Percentiles rank a stretch among this genome's conserved stretches.
These are phyloP conservation scores for Thecophora atra DNA, from an alignment of 2,888 invertebrate genomes.

Conservation along the genomic window DNA sequence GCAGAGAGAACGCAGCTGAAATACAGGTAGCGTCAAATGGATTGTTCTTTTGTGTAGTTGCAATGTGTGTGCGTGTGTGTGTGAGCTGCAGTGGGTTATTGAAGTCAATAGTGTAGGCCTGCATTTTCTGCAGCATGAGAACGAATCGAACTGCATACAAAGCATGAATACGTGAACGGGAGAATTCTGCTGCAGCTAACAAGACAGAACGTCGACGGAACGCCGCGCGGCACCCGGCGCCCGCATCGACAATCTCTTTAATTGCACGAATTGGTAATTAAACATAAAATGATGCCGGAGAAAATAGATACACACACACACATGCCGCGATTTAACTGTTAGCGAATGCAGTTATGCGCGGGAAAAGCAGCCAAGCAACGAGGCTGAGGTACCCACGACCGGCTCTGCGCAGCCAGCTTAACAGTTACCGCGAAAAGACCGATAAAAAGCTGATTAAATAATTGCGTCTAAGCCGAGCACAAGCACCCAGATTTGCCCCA, in stretches of 20 bases:
- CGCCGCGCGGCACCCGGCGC: too few relatives aligned
- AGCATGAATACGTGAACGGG: too few relatives aligned
- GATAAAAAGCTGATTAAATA: neutral
- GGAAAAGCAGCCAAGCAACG: slow-evolving; percentile 18
- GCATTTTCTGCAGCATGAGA: too few relatives aligned
- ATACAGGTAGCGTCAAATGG: too few relatives aligned
- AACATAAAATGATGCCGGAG: neutral
- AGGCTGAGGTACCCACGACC: too few relatives aligned
- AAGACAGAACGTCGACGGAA: too few relatives aligned
- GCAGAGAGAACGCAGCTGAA: neutral
- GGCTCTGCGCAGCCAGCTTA: neutral
- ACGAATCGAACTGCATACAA: too few relatives aligned
- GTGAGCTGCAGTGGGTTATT: too few relatives aligned
- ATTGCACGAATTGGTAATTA: neutral
- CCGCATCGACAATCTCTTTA: neutral
- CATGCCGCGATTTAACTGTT: slow-evolving; percentile 18
- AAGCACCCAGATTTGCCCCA: neutral
- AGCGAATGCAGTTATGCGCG: slow-evolving; percentile 24
- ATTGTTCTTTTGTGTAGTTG: too few relatives aligned
- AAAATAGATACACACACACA: slow-evolving; percentile 1
- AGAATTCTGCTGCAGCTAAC: too few relatives aligned
- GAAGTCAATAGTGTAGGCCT: too few relatives aligned
- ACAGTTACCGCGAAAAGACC: neutral
- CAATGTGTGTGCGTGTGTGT: too few relatives aligned
- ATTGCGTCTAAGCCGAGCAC: neutral